phyloP scores from a whole-genome alignment of 1,140 invertebrate species.

The Psilanteris sp. region DNA sequence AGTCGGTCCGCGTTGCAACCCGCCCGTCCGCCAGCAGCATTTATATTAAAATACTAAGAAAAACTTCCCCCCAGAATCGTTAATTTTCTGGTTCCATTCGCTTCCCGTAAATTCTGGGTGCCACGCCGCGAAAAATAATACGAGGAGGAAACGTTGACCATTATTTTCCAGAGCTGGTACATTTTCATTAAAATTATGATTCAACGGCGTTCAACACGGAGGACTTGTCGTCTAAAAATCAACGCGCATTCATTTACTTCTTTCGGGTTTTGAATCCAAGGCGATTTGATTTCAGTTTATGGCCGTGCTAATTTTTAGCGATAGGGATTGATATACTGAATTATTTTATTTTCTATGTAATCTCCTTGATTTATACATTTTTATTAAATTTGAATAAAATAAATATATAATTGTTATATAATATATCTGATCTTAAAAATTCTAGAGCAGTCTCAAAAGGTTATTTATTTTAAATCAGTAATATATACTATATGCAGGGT shows the following conservation, averaged over 20 bases:
- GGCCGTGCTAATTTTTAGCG: too few species aligned
- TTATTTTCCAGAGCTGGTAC: constrained; percentile 73
- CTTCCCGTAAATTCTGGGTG: constrained; percentile 77
- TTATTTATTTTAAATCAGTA: too few species aligned
- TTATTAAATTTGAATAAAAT: too few species aligned
- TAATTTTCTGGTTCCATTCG: constrained; percentile 81
- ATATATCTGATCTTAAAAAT: too few species aligned
- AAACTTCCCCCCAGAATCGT: constrained; percentile 74
- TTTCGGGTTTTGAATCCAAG: neutral
- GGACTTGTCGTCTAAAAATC: constrained; percentile 21
- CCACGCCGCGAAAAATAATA: constrained; percentile 76
- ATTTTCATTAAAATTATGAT: constrained; percentile 63
- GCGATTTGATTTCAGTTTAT: too few species aligned
- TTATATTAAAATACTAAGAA: constrained; percentile 81
- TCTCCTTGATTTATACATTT: too few species aligned
- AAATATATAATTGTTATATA: too few species aligned
- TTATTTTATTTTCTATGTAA: too few species aligned
- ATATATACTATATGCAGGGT: too few species aligned
- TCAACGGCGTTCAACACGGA: constrained; percentile 27
- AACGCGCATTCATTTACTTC: neutral
- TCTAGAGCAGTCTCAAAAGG: too few species aligned
- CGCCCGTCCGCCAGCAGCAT: constrained; percentile 63
- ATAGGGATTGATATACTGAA: too few species aligned
- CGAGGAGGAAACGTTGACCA: constrained; percentile 79
- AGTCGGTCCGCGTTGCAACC: constrained; percentile 62